Evolutionary conservation across 2,797 vertebrate species (phyloP), one percentile per base, ranked within the genome.

Genomic region (Trichosurus vulpecula): DNA sequence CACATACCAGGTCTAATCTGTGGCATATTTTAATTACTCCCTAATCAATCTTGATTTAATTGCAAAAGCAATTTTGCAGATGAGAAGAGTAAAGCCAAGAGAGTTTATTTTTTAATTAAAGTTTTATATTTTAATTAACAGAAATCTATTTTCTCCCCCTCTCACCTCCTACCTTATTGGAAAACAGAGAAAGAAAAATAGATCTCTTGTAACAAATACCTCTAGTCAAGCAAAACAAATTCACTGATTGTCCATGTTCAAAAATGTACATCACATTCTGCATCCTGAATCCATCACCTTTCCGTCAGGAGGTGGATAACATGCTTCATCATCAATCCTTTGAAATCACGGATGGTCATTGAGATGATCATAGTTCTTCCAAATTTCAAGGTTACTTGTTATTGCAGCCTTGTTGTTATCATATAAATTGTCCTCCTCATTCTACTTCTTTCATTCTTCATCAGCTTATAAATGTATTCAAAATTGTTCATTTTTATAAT

Each of bases 91-190:
- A 81, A 47, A 74, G 41, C 74, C 74, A 81, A 81, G 74, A 81
- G 74, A 81, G 41, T 81, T 81, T 81, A 81, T 81, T 81, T 81
- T 81, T 81, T 81, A 81, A 81, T 81, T 81, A 81, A 81, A 47
- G 41, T 81, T 81, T 81, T 81, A 81, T 47, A 81, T 81, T 81
- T 81, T 47, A 81, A 81, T 81, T 81, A 81, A 81, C 74, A 81
- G 74, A 81, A 81, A 81, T 81, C 74, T 81, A 81, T 81, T 81
- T 74, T 81, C 66, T 47, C 9, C 47, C 22, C 41, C 41, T 47
- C 35, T 22, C 19, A 27, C 74, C 66, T 41, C 66, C 41, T 25
- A 81, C 8, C 19, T 81, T 22, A 81, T 81, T 81, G 74, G 9
- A 47, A 81, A 74, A 41, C 25, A n/a, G 16, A n/a, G 16, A 74